Base-by-base conservation (phyloP, 1,140 invertebrate genomes). In the Acyrthosiphon pisum region DNA sequence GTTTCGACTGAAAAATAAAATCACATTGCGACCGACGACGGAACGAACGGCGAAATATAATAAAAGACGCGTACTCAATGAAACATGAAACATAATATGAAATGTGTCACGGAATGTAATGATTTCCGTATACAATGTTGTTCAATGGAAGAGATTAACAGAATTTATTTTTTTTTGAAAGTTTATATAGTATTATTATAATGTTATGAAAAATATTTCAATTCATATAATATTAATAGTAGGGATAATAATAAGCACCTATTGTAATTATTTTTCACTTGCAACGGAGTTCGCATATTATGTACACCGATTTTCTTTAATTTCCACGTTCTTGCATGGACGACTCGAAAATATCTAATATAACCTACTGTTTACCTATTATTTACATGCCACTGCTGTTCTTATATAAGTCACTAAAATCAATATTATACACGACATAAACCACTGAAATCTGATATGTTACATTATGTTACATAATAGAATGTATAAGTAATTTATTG, bases 401-500 rank as follows among this genome's bases (percentile, higher is more conserved):
- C 84, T 86, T 86, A 86, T 46, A 41, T 86, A 86, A 86, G 84
- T 86, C 84, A 4, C 14, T 26, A 86, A 86, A 86, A 86, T 86
- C 84, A 86, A 86, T 86, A 86, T 46, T 11, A 60, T 44, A 44
- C 41, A 76, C 11, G 14, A 76, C 60, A 76, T 76, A 76, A 76
- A 46, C 41, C 84, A 41, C 26, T 44, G 84, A 86, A 86, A 86
- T 86, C 84, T 86, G 84, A 86, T 86, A 86, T 41, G 60, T 76
- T 76, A 76, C 60, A 76, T n/a, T 76, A 46, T 46, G 23, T 44
- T 41, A 41, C 37, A 44, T 41, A 44, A 26, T 6, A 84, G 23
- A 41, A 84, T 44, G 83, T 84, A 41, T 68, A n/a, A 76, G 30
- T 76, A 76, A 76, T n/a, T n/a, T n/a, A n/a, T 84, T 44, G 83